A percentile compares a stretch with the other conserved stretches of the same genome.
These are phyloP conservation scores for Rhagologus leucostigma DNA, from an alignment of 2,113 vertebrate species.

Conservation along the genomic window DNA sequence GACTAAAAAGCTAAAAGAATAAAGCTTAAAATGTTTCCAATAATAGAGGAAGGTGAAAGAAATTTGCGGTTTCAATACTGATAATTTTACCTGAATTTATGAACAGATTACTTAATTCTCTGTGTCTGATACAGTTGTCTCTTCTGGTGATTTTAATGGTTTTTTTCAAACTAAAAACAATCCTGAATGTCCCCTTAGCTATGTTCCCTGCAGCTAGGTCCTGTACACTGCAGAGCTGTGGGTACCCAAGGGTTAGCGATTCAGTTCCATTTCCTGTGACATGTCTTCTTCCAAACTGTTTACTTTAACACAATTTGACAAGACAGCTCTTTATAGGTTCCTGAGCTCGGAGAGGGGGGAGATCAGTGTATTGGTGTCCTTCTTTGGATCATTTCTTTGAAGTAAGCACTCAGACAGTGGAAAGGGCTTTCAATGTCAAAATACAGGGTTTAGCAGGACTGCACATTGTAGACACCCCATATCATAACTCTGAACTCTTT, in stretches of 20 bases:
- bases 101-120: not conserved
- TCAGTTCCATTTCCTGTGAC: not conserved
- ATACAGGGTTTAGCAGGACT: not conserved
- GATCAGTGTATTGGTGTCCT: rapidly evolving
- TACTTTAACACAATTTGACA: not conserved
- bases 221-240: not conserved
- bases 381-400: not conserved
- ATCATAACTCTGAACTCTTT: not conserved
- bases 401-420: not conserved
- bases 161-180: not conserved
- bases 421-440: not conserved
- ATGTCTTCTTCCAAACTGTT: not conserved
- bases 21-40: not conserved
- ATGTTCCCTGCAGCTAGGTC: not conserved
- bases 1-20: not conserved
- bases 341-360: not conserved
- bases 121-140: not conserved
- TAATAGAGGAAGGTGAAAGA: not conserved
- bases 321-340: not conserved
- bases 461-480: not conserved
- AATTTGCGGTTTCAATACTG: not conserved
- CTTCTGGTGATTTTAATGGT: not conserved
- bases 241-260: not conserved
- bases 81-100: not conserved
- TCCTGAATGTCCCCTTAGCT: not conserved